Base-by-base conservation (phyloP, 2,113 vertebrate genomes). In the Gobius niger region DNA sequence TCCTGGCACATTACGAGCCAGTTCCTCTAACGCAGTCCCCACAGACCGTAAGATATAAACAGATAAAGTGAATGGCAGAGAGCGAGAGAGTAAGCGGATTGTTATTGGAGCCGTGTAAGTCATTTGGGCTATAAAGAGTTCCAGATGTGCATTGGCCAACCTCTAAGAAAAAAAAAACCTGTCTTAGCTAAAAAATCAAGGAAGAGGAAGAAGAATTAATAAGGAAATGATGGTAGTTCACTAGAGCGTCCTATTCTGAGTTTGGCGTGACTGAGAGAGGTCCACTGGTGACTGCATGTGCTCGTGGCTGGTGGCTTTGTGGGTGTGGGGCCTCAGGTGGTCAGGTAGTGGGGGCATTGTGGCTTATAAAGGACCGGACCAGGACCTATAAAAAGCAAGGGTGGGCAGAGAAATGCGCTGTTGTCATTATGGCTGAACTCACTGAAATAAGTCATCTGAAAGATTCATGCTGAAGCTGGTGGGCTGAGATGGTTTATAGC, bases 31-130 rank as follows among this genome's bases (percentile, higher is more conserved):
- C 81, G 83, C 83, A 85, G 69, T 89, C 85, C 83, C 77, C 75
- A 75, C 63, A 68, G 63, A 85, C 77, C 63, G 73, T 66, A 73
- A 82, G 80, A 85, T 86, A 86, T 87, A 85, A 90, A 87, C 86
- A 88, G 84, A 87, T 85, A 87, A 87, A 86, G 0, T 59, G 68
- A 88, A 80, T 72, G 8, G 75, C 63, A 46, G 41, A 72, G 57
- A 57, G 62, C 63, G 62, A 61, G 67, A 65, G 64, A 54, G 77
- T 46, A 67, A 78, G 52, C 69, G 85, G 80, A 85, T 82, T 92
- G 89, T 91, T 93, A 92, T 92, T 92, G 90, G 91, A 92, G 90
- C 86, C 86, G 75, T 62, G 81, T 82, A 93, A 92, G 89, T 91
- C 83, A 85, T 90, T 90, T 87, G 85, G 87, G 86, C 70, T 82